Conservation (phyloP, 2,797 vertebrate species). For the Acipenser transmontanus region DNA sequence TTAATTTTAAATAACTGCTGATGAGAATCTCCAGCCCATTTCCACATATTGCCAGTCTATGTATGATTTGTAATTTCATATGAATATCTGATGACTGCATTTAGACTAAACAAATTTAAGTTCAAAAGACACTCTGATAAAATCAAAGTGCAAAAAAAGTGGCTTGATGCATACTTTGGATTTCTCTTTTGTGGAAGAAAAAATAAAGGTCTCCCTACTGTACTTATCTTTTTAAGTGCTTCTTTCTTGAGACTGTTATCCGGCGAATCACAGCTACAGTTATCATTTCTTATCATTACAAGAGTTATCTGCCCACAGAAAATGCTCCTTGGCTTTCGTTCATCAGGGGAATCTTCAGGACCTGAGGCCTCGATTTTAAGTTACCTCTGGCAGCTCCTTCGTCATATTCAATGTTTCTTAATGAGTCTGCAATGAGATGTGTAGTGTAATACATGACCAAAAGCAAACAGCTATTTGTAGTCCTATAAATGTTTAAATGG, state of each 20-base stretch:
- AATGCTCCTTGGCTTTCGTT: neutral
- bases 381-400: no score
- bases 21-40: no score
- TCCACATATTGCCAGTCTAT: no score
- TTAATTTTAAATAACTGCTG: no score
- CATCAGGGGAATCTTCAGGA: neutral
- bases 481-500: no score
- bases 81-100: neutral
- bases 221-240: constrained; percentile 19
- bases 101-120: constrained; percentile 34
- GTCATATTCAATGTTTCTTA: no score
- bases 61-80: no score
- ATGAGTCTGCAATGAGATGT: no score
- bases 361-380: no score
- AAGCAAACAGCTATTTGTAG: no score
- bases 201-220: constrained; percentile 16
- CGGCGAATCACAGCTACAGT: constrained; percentile 15
- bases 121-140: constrained; percentile 20
- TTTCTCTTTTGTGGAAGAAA: constrained; percentile 16
- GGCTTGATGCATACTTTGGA: constrained; percentile 17
- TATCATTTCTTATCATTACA: constrained; percentile 7
- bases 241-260: constrained; percentile 8
- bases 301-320: constrained; percentile 13
- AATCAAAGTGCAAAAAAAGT: constrained; percentile 18
- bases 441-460: no score